A percentile compares a stretch with the other conserved stretches of the same genome.
Evolutionary conservation across 1,140 invertebrate genomes (phyloP).

Genomic region (Condylostylus longicornis): DNA sequence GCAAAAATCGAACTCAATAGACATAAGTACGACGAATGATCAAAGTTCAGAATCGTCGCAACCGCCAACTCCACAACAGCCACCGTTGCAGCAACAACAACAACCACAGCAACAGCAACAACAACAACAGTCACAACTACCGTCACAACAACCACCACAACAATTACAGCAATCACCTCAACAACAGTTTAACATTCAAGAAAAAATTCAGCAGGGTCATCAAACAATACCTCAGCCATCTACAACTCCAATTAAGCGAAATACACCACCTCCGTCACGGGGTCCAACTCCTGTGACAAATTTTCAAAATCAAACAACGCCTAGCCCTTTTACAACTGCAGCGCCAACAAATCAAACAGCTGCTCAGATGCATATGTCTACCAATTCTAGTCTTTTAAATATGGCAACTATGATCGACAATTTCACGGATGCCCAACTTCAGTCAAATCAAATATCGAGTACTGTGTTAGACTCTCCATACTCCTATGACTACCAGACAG

Average conservation of each 20-base stretch:
- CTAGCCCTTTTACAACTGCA: slow-evolving; percentile 7
- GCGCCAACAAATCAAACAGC: slow-evolving; percentile 1
- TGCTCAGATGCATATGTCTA: slow-evolving; percentile 22
- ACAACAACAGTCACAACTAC: slow-evolving; percentile 23
- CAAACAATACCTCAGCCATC: slow-evolving; percentile 19
- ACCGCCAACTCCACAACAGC: slow-evolving; percentile 13
- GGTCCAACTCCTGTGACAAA: slow-evolving; percentile 32
- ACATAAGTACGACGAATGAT: slow-evolving; percentile 10
- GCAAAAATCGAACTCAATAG: slow-evolving; percentile 23
- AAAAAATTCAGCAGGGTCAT: slow-evolving; percentile 6
- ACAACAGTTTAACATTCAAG: background rate
- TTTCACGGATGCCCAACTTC: slow-evolving; percentile 55
- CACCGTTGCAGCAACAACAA: slow-evolving; percentile 14
- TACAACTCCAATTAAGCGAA: slow-evolving; percentile 32
- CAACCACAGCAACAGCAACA: slow-evolving; percentile 17
- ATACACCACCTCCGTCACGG: slow-evolving; percentile 28
- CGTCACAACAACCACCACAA: slow-evolving; percentile 23
- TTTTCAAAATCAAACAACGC: slow-evolving; percentile 27
- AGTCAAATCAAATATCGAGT: slow-evolving; percentile 67
- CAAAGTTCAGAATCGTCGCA: slow-evolving; percentile 7
- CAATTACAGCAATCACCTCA: slow-evolving; percentile 7
- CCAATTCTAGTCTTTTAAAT: slow-evolving; percentile 44
- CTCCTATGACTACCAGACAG: slow-evolving; percentile 46
- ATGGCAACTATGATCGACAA: slow-evolving; percentile 60
- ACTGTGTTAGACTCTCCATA: slow-evolving; percentile 62